Conservation (phyloP, 2,113 vertebrate species). For the Sminthopsis crassicaudata region DNA sequence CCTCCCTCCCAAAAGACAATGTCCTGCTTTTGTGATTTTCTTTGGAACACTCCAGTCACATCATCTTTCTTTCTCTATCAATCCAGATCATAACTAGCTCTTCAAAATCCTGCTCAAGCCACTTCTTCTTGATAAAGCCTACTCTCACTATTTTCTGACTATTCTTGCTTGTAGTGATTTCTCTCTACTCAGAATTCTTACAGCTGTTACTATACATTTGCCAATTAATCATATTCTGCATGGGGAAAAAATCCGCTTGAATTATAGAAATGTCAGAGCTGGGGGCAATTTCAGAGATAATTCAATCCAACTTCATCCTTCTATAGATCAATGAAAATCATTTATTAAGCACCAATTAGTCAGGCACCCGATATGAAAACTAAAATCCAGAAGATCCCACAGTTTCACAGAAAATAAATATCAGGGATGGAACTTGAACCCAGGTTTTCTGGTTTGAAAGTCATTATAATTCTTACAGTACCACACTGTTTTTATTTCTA, state of each 20-base stretch:
- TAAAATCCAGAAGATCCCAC: background rate
- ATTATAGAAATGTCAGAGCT: background rate
- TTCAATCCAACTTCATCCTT: background rate
- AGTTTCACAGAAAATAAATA: background rate
- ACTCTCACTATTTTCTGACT: background rate
- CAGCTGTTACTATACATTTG: background rate
- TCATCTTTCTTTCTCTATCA: background rate
- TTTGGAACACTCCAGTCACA: background rate
- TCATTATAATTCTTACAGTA: background rate
- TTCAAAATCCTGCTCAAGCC: background rate
- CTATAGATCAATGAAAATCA: background rate
- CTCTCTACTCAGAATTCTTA: background rate
- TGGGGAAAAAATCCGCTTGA: background rate
- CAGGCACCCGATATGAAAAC: background rate
- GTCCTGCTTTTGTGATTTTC: background rate
- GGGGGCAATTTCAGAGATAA: background rate
- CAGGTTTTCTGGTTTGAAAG: background rate
- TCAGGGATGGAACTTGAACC: background rate
- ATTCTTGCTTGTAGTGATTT: background rate
- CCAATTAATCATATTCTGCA: background rate
- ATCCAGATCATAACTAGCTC: background rate
- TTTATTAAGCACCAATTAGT: background rate
- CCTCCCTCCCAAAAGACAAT: background rate
- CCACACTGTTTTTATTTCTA: background rate
- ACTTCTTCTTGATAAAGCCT: background rate